Base-by-base conservation (phyloP, 2,888 invertebrate species). In the Cheilosia grossa region DNA sequence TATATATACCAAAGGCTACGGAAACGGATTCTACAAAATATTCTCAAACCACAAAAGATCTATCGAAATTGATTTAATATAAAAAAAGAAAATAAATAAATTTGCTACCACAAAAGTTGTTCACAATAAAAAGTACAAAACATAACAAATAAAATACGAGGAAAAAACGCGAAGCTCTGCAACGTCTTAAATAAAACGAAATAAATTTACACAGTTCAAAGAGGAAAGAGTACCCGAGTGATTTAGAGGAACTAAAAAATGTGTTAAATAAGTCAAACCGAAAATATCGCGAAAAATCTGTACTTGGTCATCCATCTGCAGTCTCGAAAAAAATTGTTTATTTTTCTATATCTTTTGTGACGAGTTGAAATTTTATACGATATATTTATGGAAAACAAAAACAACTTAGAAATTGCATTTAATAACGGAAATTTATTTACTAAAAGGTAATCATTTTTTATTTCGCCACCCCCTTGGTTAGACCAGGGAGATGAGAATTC, bases 401-500 rank as follows among this genome's bases (percentile, higher is more conserved):
- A 89, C 88, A 91, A 91, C 89, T 89, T 91, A 88, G 92, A 91
- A 90, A 91, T 91, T 89, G 91, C 91, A 88, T 90, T 91, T 90
- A 91, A 91, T 90, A 91, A 91, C 90, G 91, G 91, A 88, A 91
- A 90, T 91, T 90, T 91, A 89, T 91, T 91, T 90, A 90, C 89
- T 88, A 91, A 90, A 91, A 91, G 91, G 91, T 91, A 91, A 91
- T 88, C 85, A 51, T 69, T 72, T 72, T 77, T 81, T 59, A 66
- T 72, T 81, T 72, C 70, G 79, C 49, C 49, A 21, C 24, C 58
- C 40, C 58, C 19, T 56, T 49, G 56, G 19, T 17, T 58, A 44
- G 49, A 30, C 13, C 9, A 53, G 27, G 66, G 66, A 58, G 66
- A 24, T 54, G 61, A n/a, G 51, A 19, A 64, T 64, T 77, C 17